phyloP scores from a whole-genome alignment of 2,888 invertebrate species.

The Ichneumoninae sp. region DNA sequence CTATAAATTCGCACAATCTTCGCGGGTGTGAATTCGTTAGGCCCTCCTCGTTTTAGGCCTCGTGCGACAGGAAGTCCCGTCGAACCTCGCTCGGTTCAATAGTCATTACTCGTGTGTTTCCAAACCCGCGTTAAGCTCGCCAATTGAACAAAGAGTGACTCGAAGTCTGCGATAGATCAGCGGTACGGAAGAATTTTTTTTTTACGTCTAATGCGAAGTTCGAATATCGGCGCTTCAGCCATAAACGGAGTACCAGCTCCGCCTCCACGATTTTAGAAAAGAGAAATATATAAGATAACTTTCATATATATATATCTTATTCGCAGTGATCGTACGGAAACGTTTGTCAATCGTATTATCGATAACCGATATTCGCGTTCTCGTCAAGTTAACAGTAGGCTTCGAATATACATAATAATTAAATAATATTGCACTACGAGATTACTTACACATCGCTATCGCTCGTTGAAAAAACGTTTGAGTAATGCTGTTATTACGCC shows the following conservation, averaged over 20 bases:
- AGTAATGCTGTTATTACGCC: not conserved
- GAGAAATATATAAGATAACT: not conserved
- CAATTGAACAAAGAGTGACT: not conserved
- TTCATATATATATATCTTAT: not conserved
- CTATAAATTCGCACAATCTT: not conserved
- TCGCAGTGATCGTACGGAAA: not conserved
- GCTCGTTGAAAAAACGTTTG: slow-evolving; percentile 7
- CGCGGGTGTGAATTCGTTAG: not conserved
- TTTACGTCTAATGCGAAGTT: not conserved
- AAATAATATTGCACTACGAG: slow-evolving; percentile 43
- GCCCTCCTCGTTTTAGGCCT: slow-evolving; percentile 3
- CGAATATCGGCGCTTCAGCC: not conserved
- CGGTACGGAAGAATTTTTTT: not conserved
- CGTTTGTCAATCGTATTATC: not conserved
- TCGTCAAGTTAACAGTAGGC: slow-evolving; percentile 13
- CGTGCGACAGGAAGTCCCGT: not conserved
- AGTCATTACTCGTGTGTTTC: not conserved
- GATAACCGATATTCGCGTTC: not conserved
- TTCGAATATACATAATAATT: slow-evolving; percentile 37
- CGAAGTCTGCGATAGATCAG: not conserved
- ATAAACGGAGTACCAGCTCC: slow-evolving; percentile 33
- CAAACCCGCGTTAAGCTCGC: not conserved
- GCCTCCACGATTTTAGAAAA: not conserved
- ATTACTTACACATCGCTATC: not conserved
- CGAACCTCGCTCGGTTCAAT: not conserved